A percentile compares a stretch with the other conserved stretches of the same genome.
phyloP scores from a whole-genome alignment of 2,797 vertebrate genomes.

The Vipera latastei region DNA sequence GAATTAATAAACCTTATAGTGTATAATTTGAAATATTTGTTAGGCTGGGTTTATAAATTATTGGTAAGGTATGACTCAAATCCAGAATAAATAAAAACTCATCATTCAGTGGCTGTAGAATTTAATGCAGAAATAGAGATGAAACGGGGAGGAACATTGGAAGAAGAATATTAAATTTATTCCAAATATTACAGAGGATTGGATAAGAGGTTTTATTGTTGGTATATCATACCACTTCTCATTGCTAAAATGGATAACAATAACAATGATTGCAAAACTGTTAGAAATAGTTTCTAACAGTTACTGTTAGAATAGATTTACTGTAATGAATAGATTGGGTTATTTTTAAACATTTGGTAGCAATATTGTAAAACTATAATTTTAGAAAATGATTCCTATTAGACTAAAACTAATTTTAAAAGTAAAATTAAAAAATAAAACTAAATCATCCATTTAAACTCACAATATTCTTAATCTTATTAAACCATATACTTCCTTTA shows the following conservation, averaged over 20 bases:
- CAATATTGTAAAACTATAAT: not conserved
- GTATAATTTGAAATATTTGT: not conserved
- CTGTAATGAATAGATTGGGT: not conserved
- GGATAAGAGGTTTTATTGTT: not conserved
- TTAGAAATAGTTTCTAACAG: not conserved
- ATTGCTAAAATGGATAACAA: not conserved
- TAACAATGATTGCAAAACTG: not conserved
- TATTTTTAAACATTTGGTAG: not conserved
- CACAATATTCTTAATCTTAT: not conserved
- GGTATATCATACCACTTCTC: not conserved
- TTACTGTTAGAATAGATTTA: no score
- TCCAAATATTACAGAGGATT: not conserved
- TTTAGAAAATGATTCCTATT: not conserved
- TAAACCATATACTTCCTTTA: not conserved
- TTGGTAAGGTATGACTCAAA: not conserved
- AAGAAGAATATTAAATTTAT: not conserved
- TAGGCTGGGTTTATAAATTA: not conserved
- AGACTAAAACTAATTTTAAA: not conserved
- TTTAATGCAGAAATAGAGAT: not conserved
- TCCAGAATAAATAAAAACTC: not conserved
- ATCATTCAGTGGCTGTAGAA: not conserved
- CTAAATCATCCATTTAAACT: not conserved
- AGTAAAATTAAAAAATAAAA: not conserved
- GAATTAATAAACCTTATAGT: not conserved
- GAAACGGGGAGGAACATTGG: not conserved